Percentiles rank a stretch among this genome's conserved stretches.
phyloP scores from a whole-genome alignment of 2,797 vertebrate species.

The Sebastes nivosus region DNA sequence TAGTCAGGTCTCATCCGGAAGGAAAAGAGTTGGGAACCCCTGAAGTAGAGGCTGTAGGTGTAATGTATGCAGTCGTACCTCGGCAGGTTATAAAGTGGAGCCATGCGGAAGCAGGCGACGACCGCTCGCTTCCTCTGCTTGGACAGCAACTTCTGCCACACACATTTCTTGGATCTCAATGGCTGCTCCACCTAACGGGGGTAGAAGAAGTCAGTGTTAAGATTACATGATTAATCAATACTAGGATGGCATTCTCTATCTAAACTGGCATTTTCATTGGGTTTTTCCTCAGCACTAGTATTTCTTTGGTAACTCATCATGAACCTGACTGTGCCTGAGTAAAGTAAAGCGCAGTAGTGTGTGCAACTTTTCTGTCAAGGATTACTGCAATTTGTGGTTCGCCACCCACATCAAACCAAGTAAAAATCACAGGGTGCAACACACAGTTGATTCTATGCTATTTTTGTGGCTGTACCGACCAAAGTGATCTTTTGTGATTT shows the following conservation, averaged over 20 bases:
- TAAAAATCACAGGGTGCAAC: background rate
- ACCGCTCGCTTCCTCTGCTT: slow-evolving; percentile 98
- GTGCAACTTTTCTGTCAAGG: background rate
- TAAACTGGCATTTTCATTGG: background rate
- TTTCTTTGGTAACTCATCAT: slow-evolving; percentile 15
- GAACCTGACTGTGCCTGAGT: background rate
- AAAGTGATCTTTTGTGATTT: background rate
- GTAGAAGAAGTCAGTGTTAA: background rate
- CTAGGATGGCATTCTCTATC: background rate
- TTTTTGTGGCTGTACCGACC: background rate
- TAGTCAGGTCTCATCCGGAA: no score
- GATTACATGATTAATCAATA: background rate
- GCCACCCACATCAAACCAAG: background rate
- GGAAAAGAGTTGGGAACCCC: no score
- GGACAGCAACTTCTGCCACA: slow-evolving; percentile 97
- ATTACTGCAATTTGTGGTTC: slow-evolving; percentile 2
- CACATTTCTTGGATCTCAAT: slow-evolving; percentile 96
- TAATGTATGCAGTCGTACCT: slow-evolving; percentile 80
- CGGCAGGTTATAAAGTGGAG: slow-evolving; percentile 96
- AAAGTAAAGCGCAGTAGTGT: background rate
- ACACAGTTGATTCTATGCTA: background rate
- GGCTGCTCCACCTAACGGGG: slow-evolving; percentile 93
- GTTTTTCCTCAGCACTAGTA: background rate
- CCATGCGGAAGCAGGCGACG: slow-evolving; percentile 99
- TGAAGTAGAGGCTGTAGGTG: background rate